Conservation (phyloP, 2,888 invertebrate species). For the Adelphocoris suturalis region DNA sequence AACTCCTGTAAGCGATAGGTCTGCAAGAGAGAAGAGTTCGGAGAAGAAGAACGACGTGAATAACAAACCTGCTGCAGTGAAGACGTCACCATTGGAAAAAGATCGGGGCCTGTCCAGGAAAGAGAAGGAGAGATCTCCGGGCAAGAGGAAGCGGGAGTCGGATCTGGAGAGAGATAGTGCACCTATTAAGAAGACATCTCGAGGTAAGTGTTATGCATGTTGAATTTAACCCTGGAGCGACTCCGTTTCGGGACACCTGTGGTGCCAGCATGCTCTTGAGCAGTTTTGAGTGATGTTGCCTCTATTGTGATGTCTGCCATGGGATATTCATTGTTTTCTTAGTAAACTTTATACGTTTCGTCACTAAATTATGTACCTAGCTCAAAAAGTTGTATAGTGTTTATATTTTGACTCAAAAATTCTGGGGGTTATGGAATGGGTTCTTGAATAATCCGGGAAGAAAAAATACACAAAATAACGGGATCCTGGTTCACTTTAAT, state of each 20-base stretch:
- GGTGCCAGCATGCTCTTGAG: neutral
- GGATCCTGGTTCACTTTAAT: no score
- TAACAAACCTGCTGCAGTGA: conserved; percentile 8
- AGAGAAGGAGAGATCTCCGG: conserved; percentile 70
- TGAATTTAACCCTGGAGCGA: neutral
- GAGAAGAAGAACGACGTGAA: conserved; percentile 56
- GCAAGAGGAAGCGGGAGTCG: conserved; percentile 69
- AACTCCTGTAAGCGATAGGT: conserved; percentile 53
- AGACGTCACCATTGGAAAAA: conserved; percentile 32
- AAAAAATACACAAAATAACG: no score
- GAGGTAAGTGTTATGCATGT: conserved; percentile 48
- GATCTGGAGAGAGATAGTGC: conserved; percentile 42
- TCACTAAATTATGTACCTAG: no score
- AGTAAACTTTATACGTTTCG: no score
- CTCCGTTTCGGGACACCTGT: neutral
- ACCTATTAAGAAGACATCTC: conserved; percentile 37
- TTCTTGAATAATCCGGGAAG: no score
- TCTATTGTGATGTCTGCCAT: no score
- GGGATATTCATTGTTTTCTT: no score
- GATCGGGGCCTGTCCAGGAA: conserved; percentile 33
- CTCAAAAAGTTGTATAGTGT: no score
- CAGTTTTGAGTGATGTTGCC: neutral
- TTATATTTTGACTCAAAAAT: no score
- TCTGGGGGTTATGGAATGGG: no score
- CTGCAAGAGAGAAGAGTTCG: conserved; percentile 59